Conservation (phyloP, 2,113 vertebrate genomes). For the Ammospiza nelsoni region DNA sequence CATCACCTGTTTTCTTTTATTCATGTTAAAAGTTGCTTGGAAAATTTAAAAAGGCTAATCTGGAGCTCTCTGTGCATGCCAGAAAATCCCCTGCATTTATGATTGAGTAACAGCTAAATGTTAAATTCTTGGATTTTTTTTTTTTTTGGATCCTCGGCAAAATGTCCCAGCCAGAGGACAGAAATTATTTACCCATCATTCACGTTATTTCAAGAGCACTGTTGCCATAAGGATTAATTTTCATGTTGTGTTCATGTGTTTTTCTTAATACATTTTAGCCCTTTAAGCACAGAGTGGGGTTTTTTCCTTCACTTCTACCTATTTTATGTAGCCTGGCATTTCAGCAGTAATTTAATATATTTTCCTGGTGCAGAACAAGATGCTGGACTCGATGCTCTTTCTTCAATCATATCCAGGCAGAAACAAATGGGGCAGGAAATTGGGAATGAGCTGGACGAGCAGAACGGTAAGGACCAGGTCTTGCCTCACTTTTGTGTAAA, state of each 20-base stretch:
- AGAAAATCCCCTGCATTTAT: constrained; percentile 38
- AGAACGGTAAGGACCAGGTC: constrained; percentile 85
- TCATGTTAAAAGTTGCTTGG: constrained; percentile 37
- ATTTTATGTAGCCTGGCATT: neutral
- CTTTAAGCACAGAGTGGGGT: neutral
- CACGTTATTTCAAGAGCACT: neutral
- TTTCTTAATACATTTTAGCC: neutral
- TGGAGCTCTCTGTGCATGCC: neutral
- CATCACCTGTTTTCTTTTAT: constrained; percentile 64
- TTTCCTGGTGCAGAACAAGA: constrained; percentile 85
- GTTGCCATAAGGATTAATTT: constrained; percentile 15
- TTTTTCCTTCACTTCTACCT: neutral
- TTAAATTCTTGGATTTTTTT: neutral
- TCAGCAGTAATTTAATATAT: neutral
- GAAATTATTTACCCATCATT: constrained; percentile 12
- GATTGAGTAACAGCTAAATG: constrained; percentile 29
- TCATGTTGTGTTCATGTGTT: neutral
- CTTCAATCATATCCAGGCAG: constrained; percentile 90
- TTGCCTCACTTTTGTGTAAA: neutral
- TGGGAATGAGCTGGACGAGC: constrained; percentile 94
- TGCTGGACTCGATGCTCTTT: constrained; percentile 91
- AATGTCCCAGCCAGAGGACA: neutral
- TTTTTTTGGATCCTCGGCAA: neutral
- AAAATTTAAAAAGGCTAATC: constrained; percentile 55
- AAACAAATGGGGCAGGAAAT: constrained; percentile 98